Conservation (phyloP, 1,140 invertebrate species). For the Temnothorax longispinosus region DNA sequence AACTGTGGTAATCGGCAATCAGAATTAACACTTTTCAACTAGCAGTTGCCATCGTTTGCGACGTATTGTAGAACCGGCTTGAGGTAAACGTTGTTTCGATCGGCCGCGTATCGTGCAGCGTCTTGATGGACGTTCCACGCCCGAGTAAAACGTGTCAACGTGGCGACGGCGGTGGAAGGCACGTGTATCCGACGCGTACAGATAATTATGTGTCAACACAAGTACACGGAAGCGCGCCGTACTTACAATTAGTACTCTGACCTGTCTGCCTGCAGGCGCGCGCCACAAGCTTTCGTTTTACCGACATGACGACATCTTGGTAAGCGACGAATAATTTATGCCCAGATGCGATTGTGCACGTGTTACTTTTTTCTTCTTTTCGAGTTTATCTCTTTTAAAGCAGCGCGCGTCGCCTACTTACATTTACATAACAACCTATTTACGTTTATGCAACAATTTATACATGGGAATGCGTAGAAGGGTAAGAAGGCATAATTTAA, state of each 20-base stretch:
- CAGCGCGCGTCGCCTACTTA: not conserved
- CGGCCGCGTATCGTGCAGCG: not conserved
- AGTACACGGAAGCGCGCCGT: constrained; percentile 12
- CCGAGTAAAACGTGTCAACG: constrained; percentile 35
- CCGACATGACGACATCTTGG: not conserved
- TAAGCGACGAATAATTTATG: not conserved
- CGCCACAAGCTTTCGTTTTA: constrained; percentile 4
- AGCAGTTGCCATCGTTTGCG: too few species aligned
- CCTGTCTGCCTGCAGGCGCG: not conserved
- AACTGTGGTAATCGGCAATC: too few species aligned
- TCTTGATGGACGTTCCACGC: constrained; percentile 23
- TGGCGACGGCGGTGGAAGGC: constrained; percentile 43
- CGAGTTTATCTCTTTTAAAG: not conserved
- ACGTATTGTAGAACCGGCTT: not conserved
- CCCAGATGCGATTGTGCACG: not conserved
- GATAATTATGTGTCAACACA: constrained; percentile 72
- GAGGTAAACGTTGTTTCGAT: constrained; percentile 40
- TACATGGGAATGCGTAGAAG: not conserved
- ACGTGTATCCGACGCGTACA: constrained; percentile 57
- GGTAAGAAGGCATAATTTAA: constrained; percentile 12
- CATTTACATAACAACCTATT: not conserved
- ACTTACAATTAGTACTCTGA: not conserved
- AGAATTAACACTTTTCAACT: too few species aligned
- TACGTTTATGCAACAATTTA: not conserved
- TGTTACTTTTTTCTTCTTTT: not conserved